Conservation (phyloP, 2,797 vertebrate species). For the Hemibagrus guttatus region DNA sequence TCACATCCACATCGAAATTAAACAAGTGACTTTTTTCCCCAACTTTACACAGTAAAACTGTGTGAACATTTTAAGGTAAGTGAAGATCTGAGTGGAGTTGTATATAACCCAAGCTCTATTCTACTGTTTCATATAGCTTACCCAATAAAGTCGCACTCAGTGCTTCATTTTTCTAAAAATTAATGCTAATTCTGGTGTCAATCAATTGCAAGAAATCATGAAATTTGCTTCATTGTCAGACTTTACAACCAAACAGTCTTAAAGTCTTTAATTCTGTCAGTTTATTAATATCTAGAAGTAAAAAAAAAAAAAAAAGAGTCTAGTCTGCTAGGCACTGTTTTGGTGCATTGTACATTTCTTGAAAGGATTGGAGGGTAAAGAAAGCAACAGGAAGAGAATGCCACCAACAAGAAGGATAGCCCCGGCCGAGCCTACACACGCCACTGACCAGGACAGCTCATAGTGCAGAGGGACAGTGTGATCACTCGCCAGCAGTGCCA, state of each 20-base stretch:
- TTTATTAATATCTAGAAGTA: not conserved
- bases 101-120: not conserved
- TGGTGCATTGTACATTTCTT: constrained; percentile 75
- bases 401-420: constrained; percentile 80
- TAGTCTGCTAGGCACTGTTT: constrained; percentile 69
- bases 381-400: constrained; percentile 79
- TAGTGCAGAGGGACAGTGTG: constrained; percentile 77
- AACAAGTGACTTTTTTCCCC: not conserved
- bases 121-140: not conserved
- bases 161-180: not conserved
- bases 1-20: not conserved
- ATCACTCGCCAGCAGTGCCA: constrained; percentile 76
- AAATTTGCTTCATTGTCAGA: not conserved
- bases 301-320: not conserved
- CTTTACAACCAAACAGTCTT: not conserved
- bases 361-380: constrained; percentile 76
- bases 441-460: constrained; percentile 87
- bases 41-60: not conserved
- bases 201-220: not conserved
- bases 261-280: not conserved
- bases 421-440: constrained; percentile 79
- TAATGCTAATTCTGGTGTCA: not conserved
- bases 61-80: not conserved
- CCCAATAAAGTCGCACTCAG: not conserved
- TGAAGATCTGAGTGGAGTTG: not conserved